Conservation (phyloP, 2,113 vertebrate genomes). For the Struthio camelus region DNA sequence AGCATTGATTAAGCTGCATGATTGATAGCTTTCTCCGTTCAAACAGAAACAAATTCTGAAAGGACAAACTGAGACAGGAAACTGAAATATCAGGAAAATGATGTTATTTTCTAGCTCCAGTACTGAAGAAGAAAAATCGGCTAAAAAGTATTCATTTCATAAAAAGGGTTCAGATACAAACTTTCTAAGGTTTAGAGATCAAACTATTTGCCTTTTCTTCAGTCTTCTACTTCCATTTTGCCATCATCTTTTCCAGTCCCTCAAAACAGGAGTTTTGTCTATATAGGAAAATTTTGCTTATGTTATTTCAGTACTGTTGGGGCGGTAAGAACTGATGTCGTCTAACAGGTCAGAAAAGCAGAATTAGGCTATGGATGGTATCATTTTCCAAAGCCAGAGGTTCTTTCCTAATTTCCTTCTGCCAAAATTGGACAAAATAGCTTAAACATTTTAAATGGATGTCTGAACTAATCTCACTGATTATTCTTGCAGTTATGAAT, state of each 20-base stretch:
- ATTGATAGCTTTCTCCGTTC: neutral
- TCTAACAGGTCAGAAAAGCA: neutral
- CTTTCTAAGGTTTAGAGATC: neutral
- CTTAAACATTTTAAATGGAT: neutral
- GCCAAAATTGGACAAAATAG: neutral
- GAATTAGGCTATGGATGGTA: neutral
- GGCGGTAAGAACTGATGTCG: neutral
- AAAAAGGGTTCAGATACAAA: neutral
- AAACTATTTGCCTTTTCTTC: neutral
- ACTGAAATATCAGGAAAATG: neutral
- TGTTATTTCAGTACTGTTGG: neutral
- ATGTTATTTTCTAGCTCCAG: neutral
- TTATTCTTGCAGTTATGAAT: neutral
- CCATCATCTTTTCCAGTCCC: neutral
- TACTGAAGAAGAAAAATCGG: neutral
- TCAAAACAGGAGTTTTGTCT: neutral
- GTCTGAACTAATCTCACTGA: neutral
- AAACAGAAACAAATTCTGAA: conserved; percentile 21
- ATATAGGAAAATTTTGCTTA: neutral
- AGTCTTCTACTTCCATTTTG: neutral
- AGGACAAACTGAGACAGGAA: neutral
- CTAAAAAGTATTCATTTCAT: neutral
- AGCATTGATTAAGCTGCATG: conserved; percentile 3
- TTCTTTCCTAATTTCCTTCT: neutral
- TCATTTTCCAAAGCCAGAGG: neutral